Conservation (phyloP, 1,140 invertebrate species). For the Platyscapa corneri region DNA sequence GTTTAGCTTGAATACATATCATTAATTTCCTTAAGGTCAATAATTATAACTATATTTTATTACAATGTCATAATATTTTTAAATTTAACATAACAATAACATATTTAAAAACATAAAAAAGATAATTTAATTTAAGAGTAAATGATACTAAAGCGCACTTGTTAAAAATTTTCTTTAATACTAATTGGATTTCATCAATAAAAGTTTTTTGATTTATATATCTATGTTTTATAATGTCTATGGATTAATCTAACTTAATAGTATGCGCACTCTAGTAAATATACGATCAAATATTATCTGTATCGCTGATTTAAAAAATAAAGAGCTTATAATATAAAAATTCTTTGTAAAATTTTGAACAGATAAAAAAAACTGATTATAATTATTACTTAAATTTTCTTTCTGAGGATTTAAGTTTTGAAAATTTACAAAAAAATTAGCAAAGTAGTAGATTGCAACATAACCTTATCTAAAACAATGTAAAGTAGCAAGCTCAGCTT, state of each 20-base stretch:
- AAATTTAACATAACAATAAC: too few species aligned
- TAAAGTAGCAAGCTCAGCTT: not conserved
- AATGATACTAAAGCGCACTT: too few species aligned
- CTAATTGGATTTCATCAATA: too few species aligned
- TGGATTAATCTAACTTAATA: not conserved
- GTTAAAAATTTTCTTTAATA: too few species aligned
- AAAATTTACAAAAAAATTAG: not conserved
- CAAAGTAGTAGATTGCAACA: not conserved
- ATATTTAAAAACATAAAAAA: too few species aligned
- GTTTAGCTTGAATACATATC: not conserved
- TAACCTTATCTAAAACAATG: not conserved
- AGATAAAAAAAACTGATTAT: not conserved
- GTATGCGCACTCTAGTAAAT: not conserved
- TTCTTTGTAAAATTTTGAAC: not conserved
- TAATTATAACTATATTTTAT: not conserved
- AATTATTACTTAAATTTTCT: too few species aligned
- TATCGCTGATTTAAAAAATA: not conserved
- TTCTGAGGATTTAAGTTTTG: not conserved
- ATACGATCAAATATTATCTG: not conserved
- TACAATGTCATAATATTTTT: too few species aligned
- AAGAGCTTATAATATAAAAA: not conserved
- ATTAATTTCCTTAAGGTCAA: not conserved
- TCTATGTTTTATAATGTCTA: slow-evolving; percentile 8
- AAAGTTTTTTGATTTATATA: not conserved
- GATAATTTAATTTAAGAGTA: too few species aligned